A percentile compares a stretch with the other conserved stretches of the same genome.
Conservation (phyloP, 2,113 vertebrate genomes). For the Asarcornis scutulata region DNA sequence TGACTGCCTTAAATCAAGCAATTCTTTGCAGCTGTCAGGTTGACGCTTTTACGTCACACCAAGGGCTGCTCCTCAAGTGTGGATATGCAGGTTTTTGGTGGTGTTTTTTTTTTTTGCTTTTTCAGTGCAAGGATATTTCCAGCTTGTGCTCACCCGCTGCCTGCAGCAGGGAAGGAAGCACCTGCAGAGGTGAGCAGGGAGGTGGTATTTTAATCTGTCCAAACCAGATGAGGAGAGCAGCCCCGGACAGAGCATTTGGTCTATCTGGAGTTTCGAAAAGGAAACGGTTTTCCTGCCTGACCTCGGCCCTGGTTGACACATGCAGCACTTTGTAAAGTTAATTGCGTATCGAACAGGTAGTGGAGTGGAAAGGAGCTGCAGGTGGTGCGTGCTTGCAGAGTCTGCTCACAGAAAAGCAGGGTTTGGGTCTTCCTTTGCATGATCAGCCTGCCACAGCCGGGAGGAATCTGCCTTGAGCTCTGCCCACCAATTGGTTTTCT, state of each 20-base stretch:
- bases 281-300: not conserved
- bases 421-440: not conserved
- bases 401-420: not conserved
- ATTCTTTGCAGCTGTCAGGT: not conserved
- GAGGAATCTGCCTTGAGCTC: not conserved
- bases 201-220: not conserved
- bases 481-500: not conserved
- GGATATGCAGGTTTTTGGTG: not conserved
- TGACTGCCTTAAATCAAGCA: not conserved
- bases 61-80: not conserved
- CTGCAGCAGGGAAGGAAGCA: conserved; percentile 15
- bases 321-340: conserved; percentile 25
- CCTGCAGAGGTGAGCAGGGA: conserved; percentile 17
- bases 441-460: not conserved
- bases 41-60: not conserved
- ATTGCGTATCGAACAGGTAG: not conserved
- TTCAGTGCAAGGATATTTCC: not conserved
- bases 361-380: not conserved
- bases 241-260: not conserved
- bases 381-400: not conserved
- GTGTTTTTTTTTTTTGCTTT: not conserved
- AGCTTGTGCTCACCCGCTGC: rapidly evolving
- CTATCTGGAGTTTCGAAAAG: not conserved
- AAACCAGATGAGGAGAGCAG: not conserved
- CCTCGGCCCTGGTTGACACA: not conserved